A percentile compares a stretch with the other conserved stretches of the same genome.
Conservation (phyloP, 2,797 vertebrate species). For the Pangasius larnaudii region DNA sequence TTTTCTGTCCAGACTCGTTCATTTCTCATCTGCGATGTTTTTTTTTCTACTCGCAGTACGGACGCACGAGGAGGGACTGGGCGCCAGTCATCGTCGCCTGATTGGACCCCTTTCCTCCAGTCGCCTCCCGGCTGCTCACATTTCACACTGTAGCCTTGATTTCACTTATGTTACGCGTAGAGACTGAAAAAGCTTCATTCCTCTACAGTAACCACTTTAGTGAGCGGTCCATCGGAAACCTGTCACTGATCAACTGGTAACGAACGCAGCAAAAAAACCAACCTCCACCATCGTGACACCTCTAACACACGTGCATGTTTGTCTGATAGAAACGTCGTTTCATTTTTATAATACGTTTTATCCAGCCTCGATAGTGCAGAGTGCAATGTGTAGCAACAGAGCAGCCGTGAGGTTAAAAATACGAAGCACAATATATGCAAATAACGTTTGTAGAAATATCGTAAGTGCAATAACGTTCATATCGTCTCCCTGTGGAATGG, state of each 20-base stretch:
- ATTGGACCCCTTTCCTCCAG: constrained; percentile 48
- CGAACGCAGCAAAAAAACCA: no score
- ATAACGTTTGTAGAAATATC: background rate
- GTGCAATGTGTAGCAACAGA: background rate
- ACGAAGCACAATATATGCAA: background rate
- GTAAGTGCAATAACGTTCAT: background rate
- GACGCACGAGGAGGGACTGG: constrained; percentile 73
- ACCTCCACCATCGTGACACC: background rate
- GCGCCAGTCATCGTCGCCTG: constrained; percentile 70
- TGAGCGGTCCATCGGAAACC: background rate
- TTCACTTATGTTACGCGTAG: background rate
- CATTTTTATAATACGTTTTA: no score
- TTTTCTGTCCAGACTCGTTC: background rate
- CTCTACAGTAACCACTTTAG: background rate
- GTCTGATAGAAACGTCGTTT: background rate
- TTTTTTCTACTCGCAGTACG: constrained; percentile 69
- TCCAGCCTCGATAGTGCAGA: background rate
- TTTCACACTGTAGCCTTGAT: background rate
- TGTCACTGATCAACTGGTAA: background rate
- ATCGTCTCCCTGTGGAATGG: background rate
- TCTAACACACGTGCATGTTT: background rate
- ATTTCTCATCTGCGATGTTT: background rate
- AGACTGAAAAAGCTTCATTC: background rate
- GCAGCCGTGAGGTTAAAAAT: background rate
- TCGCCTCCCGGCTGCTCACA: constrained; percentile 32